Percentiles rank a stretch among this genome's conserved stretches.
These are phyloP conservation scores for Syncerus caffer DNA, from an alignment of 2,797 vertebrate genomes.

Conservation along the genomic window DNA sequence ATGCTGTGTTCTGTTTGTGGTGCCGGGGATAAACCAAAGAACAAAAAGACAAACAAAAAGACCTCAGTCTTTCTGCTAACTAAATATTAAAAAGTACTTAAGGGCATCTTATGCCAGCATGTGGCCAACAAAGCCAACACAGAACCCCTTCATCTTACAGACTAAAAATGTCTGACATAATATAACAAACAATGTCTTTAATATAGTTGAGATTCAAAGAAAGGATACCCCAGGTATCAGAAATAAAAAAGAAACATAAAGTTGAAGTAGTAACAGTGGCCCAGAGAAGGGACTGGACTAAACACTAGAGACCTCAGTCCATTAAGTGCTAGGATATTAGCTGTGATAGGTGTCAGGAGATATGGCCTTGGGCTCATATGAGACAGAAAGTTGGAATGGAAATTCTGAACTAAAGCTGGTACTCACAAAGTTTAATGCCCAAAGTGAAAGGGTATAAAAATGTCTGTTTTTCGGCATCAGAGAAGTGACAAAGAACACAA, in stretches of 20 bases:
- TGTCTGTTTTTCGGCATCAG: neutral
- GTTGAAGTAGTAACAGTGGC: neutral
- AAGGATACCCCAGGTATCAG: neutral
- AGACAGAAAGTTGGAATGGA: neutral
- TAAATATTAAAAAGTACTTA: neutral
- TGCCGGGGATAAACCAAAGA: neutral
- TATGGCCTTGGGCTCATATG: neutral
- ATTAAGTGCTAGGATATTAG: neutral
- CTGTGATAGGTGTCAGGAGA: neutral
- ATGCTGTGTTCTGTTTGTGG: neutral
- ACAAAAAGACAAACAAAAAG: neutral
- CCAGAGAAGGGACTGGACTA: neutral
- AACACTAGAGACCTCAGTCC: neutral
- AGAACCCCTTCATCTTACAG: neutral
- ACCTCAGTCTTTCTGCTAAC: neutral
- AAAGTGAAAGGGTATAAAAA: neutral
- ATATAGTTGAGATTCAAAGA: neutral
- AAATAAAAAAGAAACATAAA: constrained; percentile 5
- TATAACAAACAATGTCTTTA: neutral
- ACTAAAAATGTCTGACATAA: neutral
- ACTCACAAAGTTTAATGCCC: neutral
- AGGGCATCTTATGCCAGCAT: neutral
- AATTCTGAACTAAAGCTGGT: neutral
- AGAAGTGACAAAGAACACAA: neutral
- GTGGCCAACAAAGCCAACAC: neutral